Percentiles rank a stretch among this genome's conserved stretches.
These are phyloP conservation scores for Nymphalis urticae DNA, from an alignment of 2,888 invertebrate genomes.

Conservation along the genomic window DNA sequence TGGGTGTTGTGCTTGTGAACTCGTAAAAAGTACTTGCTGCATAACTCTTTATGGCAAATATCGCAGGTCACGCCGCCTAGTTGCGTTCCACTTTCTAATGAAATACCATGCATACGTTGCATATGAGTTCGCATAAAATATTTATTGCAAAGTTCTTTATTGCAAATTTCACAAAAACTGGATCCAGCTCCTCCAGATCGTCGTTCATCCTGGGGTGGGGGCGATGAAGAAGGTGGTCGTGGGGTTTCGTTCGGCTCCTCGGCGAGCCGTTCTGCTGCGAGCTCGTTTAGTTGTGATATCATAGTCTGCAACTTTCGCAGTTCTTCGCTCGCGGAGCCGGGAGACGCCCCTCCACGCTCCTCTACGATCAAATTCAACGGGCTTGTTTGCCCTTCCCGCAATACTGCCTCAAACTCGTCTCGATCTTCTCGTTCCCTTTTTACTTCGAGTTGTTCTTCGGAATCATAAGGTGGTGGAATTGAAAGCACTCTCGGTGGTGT, in stretches of 20 bases:
- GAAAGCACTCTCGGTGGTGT: slow-evolving; percentile 85
- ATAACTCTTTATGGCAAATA: slow-evolving; percentile 98
- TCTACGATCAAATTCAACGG: slow-evolving; percentile 89
- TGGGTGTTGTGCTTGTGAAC: slow-evolving; percentile 99
- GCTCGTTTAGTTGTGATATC: slow-evolving; percentile 92
- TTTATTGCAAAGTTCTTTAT: slow-evolving; percentile 99
- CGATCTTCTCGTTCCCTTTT: slow-evolving; percentile 80
- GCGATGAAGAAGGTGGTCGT: slow-evolving; percentile 65
- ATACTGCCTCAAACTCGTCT: slow-evolving; percentile 69
- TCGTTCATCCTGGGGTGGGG: slow-evolving; percentile 72
- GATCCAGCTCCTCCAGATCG: slow-evolving; percentile 83
- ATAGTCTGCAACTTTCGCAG: slow-evolving; percentile 94
- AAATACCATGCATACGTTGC: slow-evolving; percentile 98
- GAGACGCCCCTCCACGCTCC: slow-evolving; percentile 82
- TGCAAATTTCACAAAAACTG: slow-evolving; percentile 98
- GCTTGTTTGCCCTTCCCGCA: slow-evolving; percentile 85
- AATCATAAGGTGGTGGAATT: slow-evolving; percentile 86
- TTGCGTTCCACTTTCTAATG: slow-evolving; percentile 94
- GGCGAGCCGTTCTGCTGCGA: slow-evolving; percentile 82
- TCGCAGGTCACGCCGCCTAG: slow-evolving; percentile 97
- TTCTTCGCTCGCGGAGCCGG: slow-evolving; percentile 89
- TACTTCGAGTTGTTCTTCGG: slow-evolving; percentile 61
- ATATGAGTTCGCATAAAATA: slow-evolving; percentile 99
- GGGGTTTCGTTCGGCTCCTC: slow-evolving; percentile 62
- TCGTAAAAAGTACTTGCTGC: slow-evolving; percentile 98